Base-by-base conservation (phyloP, 2,797 vertebrate species). In the Acipenser oxyrinchus region DNA sequence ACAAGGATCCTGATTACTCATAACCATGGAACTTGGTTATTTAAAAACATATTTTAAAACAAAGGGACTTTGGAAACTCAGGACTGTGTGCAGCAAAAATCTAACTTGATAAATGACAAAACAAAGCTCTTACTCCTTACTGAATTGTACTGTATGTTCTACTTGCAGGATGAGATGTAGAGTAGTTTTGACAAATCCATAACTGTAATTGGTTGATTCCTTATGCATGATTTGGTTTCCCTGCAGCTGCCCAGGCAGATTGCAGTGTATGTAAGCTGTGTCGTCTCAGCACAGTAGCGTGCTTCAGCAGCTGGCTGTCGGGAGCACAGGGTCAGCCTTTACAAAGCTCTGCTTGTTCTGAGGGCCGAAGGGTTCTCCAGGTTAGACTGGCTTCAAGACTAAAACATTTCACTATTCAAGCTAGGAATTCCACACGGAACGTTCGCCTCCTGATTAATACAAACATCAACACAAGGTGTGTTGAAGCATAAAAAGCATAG, bases 261-360 rank as follows among this genome's bases (percentile, higher is more conserved):
- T 48, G 70, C 69, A 81, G 76, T 76, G 68, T 70, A 78, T 70
- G 72, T 78, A 81, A 77, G 80, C 71, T 77, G 80, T 84, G 85
- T 88, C 73, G 77, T 81, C 79, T 87, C 83, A 83, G 70, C 76
- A 10, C 78, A 73, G 75, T 78, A 86, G 80, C 77, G 75, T 78
- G 77, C 81, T 83, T 82, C 78, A 77, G 79, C 76, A 81, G 77
- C 70, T 87, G 80, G 79, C 84, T 85, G 77, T 79, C 83, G 69
- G 82, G 79, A 82, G 73, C 83, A 85, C 77, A 72, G 77, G 84
- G 82, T 84, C 81, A 77, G 73, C 71, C 79, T 79, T 82, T 78
- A 93, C 89, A 94, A 87, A 92, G 86, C 70, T 70, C 74, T 82
- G 84, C 89, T 92, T 95, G 89, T 95, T 92, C 83, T 68, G 80